These are phyloP conservation scores for Muricea muricata DNA, from an alignment of 92 coral and sea anemone species.

Conservation along the genomic window DNA sequence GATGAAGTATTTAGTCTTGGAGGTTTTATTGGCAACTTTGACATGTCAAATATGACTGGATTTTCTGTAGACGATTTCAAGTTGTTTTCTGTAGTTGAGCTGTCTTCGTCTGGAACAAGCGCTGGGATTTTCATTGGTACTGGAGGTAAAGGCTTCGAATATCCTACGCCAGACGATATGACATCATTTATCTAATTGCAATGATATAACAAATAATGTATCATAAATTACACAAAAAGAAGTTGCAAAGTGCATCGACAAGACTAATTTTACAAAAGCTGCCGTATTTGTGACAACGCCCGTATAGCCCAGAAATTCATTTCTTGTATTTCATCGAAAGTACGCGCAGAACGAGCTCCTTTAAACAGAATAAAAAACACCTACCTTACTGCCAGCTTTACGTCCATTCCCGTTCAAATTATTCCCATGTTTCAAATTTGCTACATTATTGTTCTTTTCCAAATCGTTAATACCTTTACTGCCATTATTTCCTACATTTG, in stretches of 20 bases:
- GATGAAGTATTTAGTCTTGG: not conserved
- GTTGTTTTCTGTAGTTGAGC: not conserved
- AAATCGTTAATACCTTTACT: not conserved
- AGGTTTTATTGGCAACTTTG: conserved; percentile 14
- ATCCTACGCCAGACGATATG: not conserved
- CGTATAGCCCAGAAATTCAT: too few species aligned
- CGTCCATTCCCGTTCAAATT: not conserved
- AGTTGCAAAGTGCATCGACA: too few species aligned
- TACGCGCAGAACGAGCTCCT: too few species aligned
- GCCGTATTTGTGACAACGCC: too few species aligned
- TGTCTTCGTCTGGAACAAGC: not conserved
- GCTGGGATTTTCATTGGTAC: not conserved
- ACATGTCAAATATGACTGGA: not conserved
- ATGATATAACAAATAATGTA: not conserved
- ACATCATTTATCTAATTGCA: not conserved
- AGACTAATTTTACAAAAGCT: too few species aligned
- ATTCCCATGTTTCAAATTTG: conserved; percentile 1
- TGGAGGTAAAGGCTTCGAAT: conserved; percentile 19
- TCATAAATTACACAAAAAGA: too few species aligned
- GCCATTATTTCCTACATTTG: not conserved
- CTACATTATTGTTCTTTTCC: conserved; percentile 13
- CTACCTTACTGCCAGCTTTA: not conserved
- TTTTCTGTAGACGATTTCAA: not conserved
- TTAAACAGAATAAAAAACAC: too few species aligned
- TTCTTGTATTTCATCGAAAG: too few species aligned